Evolutionary conservation across 2,888 invertebrate genomes (phyloP).

Genomic region (Scaptomyza tumidula): DNA sequence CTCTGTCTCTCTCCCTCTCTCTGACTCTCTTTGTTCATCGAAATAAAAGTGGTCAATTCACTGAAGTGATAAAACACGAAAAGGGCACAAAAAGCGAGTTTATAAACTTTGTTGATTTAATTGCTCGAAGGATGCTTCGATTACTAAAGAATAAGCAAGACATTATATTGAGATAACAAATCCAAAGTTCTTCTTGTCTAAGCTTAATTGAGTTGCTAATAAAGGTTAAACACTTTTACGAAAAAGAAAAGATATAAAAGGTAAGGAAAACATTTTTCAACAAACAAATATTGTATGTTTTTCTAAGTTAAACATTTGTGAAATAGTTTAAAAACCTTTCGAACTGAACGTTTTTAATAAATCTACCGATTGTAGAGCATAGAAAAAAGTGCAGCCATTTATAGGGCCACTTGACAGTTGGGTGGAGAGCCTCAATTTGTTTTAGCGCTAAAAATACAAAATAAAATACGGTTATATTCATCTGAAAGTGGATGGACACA

Average conservation of each 20-base stretch:
- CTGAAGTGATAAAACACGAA: conserved; percentile 24
- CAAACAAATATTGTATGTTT: too few species aligned
- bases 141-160: background rate
- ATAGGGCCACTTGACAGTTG: conserved; percentile 40
- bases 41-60: conserved; percentile 46
- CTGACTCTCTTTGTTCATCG: background rate
- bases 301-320: too few species aligned
- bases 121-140: conserved; percentile 6
- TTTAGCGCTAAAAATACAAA: conserved; percentile 78
- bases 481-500: conserved; percentile 23
- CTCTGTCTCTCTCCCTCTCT: background rate
- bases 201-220: background rate
- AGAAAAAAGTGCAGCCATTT: conserved; percentile 26
- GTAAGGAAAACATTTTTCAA: background rate
- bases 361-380: conserved; percentile 13
- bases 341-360: conserved; percentile 1
- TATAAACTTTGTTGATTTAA: conserved; percentile 36
- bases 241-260: background rate
- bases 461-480: conserved; percentile 64
- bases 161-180: background rate
- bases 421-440: conserved; percentile 72
- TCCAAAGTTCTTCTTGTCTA: background rate
- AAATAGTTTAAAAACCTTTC: background rate
- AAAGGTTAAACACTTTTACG: too few species aligned
- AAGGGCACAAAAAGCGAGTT: conserved; percentile 24